Evolutionary conservation across 2,888 invertebrate genomes (phyloP).

Genomic region (Hirtodrosophila cameraria): DNA sequence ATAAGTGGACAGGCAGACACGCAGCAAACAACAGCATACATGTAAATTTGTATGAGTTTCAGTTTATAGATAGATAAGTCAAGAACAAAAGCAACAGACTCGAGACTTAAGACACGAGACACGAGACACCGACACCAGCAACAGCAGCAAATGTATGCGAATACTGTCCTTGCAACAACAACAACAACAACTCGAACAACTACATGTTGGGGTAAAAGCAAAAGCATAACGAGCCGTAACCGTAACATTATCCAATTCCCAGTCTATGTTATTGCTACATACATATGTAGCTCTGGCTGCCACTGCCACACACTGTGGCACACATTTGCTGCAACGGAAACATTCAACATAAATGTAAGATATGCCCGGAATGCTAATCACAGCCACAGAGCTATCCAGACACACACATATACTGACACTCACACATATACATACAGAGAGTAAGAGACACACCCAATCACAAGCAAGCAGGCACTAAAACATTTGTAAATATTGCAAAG

Average conservation of each 20-base stretch:
- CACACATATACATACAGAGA: conserved; percentile 2
- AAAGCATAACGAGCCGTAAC: conserved; percentile 81
- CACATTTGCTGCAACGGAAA: conserved; percentile 77
- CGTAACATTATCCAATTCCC: conserved; percentile 75
- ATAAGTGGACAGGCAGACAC: conserved; percentile 67
- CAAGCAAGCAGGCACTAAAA: conserved; percentile 62
- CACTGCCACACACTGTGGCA: conserved; percentile 25
- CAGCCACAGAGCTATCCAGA: conserved; percentile 46
- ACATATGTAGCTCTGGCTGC: too few species aligned
- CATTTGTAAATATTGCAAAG: conserved; percentile 80
- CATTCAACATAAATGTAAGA: conserved; percentile 79
- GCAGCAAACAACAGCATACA: conserved; percentile 30
- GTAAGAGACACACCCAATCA: conserved; percentile 21
- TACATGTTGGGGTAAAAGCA: conserved; percentile 54
- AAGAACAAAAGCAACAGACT: conserved; percentile 62
- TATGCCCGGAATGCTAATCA: conserved; percentile 82
- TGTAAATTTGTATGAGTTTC: conserved; percentile 46
- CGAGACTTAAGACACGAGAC: too few species aligned
- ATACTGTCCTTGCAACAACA: conserved; percentile 37
- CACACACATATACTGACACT: conserved; percentile 3
- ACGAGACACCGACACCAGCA: conserved; percentile 33
- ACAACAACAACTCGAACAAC: conserved; percentile 30
- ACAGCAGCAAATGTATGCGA: conserved; percentile 22
- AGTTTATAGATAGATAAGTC: conserved; percentile 34
- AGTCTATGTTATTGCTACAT: conserved; percentile 20